Evolutionary conservation across 2,888 invertebrate genomes (phyloP).

Genomic region (Drosophila emarginata): DNA sequence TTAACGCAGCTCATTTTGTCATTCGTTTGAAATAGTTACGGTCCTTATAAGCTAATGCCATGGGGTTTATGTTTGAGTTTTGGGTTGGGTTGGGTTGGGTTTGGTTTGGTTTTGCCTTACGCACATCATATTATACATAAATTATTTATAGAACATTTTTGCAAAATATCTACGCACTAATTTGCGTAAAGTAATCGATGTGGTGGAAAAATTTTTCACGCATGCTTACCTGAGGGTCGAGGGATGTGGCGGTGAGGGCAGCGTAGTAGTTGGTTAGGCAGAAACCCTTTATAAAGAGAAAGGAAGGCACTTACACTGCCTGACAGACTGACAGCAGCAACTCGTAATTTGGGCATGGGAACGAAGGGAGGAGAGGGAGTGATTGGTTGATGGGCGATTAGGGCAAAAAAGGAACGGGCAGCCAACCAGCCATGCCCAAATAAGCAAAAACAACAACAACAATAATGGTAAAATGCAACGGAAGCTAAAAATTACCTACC

Average conservation of each 20-base stretch:
- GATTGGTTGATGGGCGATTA: neutral
- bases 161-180: constrained; percentile 79
- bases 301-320: constrained; percentile 1
- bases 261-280: neutral
- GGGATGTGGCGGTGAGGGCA: constrained; percentile 10
- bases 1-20: neutral
- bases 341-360: constrained; percentile 4
- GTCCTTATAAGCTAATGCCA: neutral
- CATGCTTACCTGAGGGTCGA: constrained; percentile 66
- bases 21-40: constrained; percentile 2
- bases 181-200: constrained; percentile 79
- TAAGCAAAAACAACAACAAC: constrained; percentile 32
- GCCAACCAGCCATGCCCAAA: constrained; percentile 41
- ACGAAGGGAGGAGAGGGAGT: neutral
- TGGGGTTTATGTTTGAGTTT: neutral
- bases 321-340: constrained; percentile 10
- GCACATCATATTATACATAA: constrained; percentile 59
- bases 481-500: constrained; percentile 65
- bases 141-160: constrained; percentile 78
- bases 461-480: constrained; percentile 25
- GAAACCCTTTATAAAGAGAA: neutral
- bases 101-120: neutral
- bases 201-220: constrained; percentile 76
- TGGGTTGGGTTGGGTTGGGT: neutral
- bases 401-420: constrained; percentile 3